These are phyloP conservation scores for Phocoena sinus DNA, from an alignment of 2,113 vertebrate species.

Conservation along the genomic window DNA sequence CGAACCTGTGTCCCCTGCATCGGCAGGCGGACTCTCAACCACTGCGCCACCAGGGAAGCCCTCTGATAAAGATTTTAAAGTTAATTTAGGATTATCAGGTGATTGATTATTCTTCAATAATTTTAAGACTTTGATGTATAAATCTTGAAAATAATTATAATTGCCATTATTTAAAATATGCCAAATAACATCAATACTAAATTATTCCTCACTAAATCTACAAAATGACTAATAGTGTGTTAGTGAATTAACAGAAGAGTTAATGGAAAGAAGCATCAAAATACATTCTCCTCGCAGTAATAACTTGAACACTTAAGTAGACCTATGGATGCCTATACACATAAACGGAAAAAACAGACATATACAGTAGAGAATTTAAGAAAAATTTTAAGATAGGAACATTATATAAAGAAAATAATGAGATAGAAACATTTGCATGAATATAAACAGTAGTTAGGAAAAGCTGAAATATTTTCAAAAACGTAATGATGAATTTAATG, in stretches of 20 bases:
- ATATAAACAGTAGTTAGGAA: conserved; percentile 53
- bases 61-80: neutral
- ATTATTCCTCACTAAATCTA: conserved; percentile 87
- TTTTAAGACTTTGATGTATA: neutral
- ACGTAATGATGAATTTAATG: neutral
- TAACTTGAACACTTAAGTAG: conserved; percentile 60
- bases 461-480: conserved; percentile 34
- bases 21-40: too few relatives aligned
- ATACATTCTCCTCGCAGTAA: conserved; percentile 47
- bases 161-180: conserved; percentile 31
- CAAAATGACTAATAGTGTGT: conserved; percentile 71
- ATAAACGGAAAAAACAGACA: conserved; percentile 34
- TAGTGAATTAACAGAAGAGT: conserved; percentile 79
- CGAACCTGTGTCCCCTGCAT: too few relatives aligned
- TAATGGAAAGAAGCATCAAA: conserved; percentile 70
- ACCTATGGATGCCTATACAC: conserved; percentile 33
- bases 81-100: neutral
- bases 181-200: conserved; percentile 52
- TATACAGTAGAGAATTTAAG: conserved; percentile 48
- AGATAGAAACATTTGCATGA: conserved; percentile 56
- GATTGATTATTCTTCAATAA: neutral
- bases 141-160: conserved; percentile 9
- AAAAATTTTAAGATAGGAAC: conserved; percentile 52
- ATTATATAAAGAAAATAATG: conserved; percentile 59
- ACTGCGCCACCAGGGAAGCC: too few relatives aligned